phyloP scores from a whole-genome alignment of 2,113 vertebrate species.

The Prunella himalayana region DNA sequence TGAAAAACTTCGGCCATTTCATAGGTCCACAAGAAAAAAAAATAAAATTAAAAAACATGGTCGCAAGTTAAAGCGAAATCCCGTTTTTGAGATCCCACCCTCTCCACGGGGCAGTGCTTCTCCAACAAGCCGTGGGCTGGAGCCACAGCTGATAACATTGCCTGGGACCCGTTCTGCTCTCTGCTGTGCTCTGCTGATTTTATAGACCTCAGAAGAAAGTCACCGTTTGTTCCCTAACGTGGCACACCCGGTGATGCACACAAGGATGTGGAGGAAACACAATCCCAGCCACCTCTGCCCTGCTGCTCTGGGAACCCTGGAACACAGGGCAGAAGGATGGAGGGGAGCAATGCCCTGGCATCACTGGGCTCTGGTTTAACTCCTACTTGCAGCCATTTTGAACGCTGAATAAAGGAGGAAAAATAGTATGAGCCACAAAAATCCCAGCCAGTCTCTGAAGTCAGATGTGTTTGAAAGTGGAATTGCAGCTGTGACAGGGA shows the following conservation, averaged over 20 bases:
- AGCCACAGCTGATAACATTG: neutral
- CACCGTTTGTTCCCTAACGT: neutral
- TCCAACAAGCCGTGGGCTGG: fast-evolving
- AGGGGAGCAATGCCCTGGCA: neutral
- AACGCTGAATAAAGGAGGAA: neutral
- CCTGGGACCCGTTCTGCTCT: neutral
- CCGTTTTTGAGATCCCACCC: neutral
- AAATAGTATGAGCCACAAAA: neutral
- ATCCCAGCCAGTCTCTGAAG: neutral
- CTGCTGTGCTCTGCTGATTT: neutral
- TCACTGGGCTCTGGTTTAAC: neutral
- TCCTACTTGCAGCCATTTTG: neutral
- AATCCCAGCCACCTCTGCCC: neutral
- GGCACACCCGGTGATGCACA: fast-evolving
- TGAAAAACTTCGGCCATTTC: neutral
- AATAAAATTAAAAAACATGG: neutral
- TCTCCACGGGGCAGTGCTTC: fast-evolving
- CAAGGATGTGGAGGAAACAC: neutral
- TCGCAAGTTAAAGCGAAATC: neutral
- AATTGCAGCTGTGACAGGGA: neutral
- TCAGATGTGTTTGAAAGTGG: neutral
- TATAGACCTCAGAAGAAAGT: neutral
- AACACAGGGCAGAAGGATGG: neutral
- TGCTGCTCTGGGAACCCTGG: fast-evolving
- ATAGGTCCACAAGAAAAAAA: neutral